A percentile compares a stretch with the other conserved stretches of the same genome.
Evolutionary conservation across 2,888 invertebrate species (phyloP).

Genomic region (Neoitamus cyanurus): DNA sequence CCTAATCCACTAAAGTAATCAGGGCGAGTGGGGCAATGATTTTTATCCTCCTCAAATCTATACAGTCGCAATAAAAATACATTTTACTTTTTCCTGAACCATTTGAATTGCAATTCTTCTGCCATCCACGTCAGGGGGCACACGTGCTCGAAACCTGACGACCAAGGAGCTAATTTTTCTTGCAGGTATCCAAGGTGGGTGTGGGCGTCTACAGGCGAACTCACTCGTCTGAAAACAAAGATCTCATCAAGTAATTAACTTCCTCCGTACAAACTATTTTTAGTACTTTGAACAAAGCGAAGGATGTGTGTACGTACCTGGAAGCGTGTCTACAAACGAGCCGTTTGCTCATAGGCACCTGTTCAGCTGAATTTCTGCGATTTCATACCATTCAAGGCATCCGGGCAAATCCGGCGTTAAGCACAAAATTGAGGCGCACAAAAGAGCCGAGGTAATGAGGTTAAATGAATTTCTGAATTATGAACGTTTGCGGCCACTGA

Average conservation of each 20-base stretch:
- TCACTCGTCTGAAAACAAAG: not conserved
- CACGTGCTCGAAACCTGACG: not conserved
- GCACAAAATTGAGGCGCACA: not conserved
- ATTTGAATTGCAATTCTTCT: conserved; percentile 30
- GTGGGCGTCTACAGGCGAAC: not conserved
- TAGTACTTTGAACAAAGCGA: not conserved
- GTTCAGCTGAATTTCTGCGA: not conserved
- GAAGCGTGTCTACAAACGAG: not conserved
- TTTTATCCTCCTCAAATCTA: not conserved
- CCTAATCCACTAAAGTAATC: conserved; percentile 30
- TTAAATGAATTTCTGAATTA: conserved; percentile 27
- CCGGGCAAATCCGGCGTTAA: not conserved
- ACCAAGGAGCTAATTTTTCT: not conserved
- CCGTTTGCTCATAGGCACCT: no score
- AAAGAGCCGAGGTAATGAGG: not conserved
- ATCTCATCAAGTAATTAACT: no score
- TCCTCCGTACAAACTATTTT: not conserved
- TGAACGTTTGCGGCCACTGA: conserved; percentile 10
- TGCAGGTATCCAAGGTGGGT: not conserved
- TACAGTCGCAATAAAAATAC: not conserved
- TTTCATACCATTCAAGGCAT: not conserved
- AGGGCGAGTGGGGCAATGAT: conserved; percentile 34
- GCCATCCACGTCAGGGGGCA: not conserved
- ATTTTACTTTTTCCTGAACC: not conserved
- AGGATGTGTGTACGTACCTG: not conserved